These are phyloP conservation scores for Subacronicta megacephala DNA, from an alignment of 2,888 invertebrate species.

Conservation along the genomic window DNA sequence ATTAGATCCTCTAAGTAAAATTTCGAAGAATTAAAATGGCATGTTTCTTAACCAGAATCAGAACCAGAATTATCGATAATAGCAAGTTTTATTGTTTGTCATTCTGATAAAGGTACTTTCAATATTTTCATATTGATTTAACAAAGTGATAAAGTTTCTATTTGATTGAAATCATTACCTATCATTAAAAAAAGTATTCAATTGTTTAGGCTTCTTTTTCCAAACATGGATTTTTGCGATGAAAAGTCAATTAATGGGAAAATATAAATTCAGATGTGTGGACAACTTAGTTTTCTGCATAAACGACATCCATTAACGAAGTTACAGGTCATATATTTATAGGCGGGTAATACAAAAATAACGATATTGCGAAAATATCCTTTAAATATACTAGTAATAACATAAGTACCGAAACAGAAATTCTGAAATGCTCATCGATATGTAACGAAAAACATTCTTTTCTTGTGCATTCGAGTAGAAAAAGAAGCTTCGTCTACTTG, in stretches of 20 bases:
- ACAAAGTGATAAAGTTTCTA: background rate
- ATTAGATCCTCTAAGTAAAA: too few relatives aligned
- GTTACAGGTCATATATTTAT: too few relatives aligned
- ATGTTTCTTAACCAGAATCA: too few relatives aligned
- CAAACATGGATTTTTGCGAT: background rate
- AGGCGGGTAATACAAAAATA: constrained; percentile 1
- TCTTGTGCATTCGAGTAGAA: constrained; percentile 51
- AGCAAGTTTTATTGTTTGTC: background rate
- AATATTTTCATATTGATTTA: background rate
- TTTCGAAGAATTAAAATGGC: too few relatives aligned
- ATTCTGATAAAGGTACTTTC: background rate
- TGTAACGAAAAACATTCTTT: constrained; percentile 45
- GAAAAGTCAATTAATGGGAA: too few relatives aligned
- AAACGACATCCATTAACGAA: background rate
- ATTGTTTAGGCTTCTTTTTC: background rate
- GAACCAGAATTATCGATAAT: background rate
- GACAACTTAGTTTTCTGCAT: background rate
- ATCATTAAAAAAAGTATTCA: background rate
- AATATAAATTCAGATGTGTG: background rate
- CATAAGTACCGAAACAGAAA: constrained; percentile 42
- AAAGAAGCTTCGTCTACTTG: constrained; percentile 47
- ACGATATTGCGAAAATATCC: constrained; percentile 11
- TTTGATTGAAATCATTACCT: background rate
- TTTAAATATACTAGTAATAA: constrained; percentile 25
- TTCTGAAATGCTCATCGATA: constrained; percentile 28